A percentile compares a stretch with the other conserved stretches of the same genome.
Evolutionary conservation across 2,113 vertebrate genomes (phyloP).

Genomic region (Geothlypis trichas): DNA sequence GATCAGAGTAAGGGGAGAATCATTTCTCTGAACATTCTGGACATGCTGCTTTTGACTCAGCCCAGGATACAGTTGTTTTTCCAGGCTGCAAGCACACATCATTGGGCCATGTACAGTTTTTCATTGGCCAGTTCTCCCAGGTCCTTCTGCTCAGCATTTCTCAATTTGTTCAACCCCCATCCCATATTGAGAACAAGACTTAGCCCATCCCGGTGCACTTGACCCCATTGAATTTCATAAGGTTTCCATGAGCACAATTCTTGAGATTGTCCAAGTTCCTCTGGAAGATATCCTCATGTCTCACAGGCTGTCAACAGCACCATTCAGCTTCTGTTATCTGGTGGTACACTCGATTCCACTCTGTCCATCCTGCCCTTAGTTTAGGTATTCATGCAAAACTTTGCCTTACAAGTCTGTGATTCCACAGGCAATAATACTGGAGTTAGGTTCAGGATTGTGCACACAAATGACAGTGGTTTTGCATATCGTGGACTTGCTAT

Average conservation of each 20-base stretch:
- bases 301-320: background rate
- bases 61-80: background rate
- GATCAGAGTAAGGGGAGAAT: background rate
- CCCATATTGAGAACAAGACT: rapidly evolving
- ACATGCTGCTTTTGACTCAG: background rate
- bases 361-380: background rate
- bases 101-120: background rate
- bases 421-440: background rate
- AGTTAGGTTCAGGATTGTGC: background rate
- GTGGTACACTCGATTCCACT: background rate
- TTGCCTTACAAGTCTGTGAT: background rate
- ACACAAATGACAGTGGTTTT: background rate
- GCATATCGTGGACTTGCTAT: background rate
- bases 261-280: background rate
- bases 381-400: background rate
- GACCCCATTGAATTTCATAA: background rate
- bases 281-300: background rate
- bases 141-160: rapidly evolving
- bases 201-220: background rate
- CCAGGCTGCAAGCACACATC: background rate
- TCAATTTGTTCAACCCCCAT: rapidly evolving
- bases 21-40: background rate
- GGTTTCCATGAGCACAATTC: background rate
- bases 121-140: background rate
- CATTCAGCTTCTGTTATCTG: too few species aligned